phyloP scores from a whole-genome alignment of 2,888 invertebrate species.

The Eurytoma californica region DNA sequence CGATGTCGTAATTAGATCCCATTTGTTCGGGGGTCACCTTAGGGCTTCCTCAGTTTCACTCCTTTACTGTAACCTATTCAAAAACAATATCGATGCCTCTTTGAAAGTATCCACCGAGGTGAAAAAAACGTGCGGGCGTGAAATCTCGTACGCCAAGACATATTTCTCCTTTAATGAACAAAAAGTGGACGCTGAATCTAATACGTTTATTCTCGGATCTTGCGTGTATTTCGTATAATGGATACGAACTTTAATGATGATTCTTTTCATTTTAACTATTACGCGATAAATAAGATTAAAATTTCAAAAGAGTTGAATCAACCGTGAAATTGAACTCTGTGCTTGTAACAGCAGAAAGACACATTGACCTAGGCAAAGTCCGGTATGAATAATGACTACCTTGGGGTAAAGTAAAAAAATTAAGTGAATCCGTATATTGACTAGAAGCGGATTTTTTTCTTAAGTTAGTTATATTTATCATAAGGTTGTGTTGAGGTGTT shows the following conservation, averaged over 20 bases:
- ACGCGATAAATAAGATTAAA: constrained; percentile 45
- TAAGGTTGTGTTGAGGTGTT: neutral
- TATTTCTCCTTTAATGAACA: neutral
- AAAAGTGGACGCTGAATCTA: constrained; percentile 5
- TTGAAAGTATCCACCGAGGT: neutral
- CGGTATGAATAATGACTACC: neutral
- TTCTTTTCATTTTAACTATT: constrained; percentile 10
- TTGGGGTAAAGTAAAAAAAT: neutral
- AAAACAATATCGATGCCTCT: neutral
- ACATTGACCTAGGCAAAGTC: constrained; percentile 5
- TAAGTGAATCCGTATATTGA: neutral
- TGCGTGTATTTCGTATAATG: neutral
- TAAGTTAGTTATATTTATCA: too few species aligned
- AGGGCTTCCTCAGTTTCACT: neutral
- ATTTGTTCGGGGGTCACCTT: neutral
- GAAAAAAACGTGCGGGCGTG: neutral
- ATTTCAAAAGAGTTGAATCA: constrained; percentile 31
- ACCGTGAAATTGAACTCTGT: constrained; percentile 39
- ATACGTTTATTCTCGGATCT: neutral
- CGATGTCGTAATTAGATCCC: constrained; percentile 11
- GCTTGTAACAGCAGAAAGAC: constrained; percentile 13
- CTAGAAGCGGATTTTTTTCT: neutral
- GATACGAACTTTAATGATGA: constrained; percentile 21
- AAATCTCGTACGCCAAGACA: constrained; percentile 21
- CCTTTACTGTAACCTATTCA: neutral